Evolutionary conservation across 2,888 invertebrate genomes (phyloP).

Genomic region (Heliconius hortense): DNA sequence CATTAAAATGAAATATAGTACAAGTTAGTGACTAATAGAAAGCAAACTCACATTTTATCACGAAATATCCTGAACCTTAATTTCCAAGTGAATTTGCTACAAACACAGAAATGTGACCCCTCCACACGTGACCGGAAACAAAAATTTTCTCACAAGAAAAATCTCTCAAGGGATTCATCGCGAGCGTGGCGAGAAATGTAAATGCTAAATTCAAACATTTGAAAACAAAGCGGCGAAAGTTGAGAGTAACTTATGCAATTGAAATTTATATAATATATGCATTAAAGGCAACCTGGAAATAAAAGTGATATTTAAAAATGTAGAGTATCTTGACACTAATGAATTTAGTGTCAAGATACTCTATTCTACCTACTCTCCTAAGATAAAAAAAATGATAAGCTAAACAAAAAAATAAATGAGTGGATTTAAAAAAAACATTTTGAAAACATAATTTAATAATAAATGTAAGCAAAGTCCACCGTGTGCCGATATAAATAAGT

Average conservation of each 20-base stretch:
- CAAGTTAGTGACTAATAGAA: neutral
- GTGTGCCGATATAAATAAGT: too few relatives aligned
- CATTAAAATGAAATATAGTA: neutral
- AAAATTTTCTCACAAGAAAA: conserved; percentile 12
- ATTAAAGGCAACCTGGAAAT: too few relatives aligned
- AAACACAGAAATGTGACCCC: conserved; percentile 18
- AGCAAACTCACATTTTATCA: neutral
- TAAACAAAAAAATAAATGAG: neutral
- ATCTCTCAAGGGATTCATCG: conserved; percentile 12
- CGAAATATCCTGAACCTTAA: conserved; percentile 1
- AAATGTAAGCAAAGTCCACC: too few relatives aligned
- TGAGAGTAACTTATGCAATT: neutral
- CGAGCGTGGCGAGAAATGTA: conserved; percentile 4
- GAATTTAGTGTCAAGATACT: too few relatives aligned
- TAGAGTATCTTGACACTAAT: too few relatives aligned
- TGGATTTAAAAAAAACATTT: neutral
- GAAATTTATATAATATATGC: neutral
- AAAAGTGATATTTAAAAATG: too few relatives aligned
- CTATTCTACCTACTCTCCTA: too few relatives aligned
- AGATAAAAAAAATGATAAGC: too few relatives aligned
- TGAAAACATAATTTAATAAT: too few relatives aligned
- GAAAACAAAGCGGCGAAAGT: neutral
- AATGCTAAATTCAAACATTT: conserved; percentile 3
- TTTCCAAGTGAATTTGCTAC: conserved; percentile 18
- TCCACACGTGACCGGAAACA: conserved; percentile 30